phyloP scores from a whole-genome alignment of 2,888 invertebrate species.

The Nezara viridula region DNA sequence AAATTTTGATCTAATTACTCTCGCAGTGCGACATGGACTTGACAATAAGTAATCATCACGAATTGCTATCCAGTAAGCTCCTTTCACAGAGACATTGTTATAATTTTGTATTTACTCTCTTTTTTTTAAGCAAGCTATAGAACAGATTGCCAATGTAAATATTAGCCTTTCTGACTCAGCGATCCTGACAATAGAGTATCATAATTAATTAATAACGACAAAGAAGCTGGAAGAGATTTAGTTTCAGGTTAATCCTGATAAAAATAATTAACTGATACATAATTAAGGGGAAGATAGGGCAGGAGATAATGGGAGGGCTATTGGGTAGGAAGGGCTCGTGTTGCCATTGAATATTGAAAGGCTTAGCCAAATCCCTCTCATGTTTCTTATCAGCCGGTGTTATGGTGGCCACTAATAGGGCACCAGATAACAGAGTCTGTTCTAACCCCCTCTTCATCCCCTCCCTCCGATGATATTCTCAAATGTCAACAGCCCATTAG shows the following conservation, averaged over 20 bases:
- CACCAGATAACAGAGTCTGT: constrained; percentile 17
- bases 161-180: background rate
- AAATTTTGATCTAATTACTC: too few relatives aligned
- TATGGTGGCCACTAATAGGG: constrained; percentile 41
- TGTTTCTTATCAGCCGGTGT: constrained; percentile 50
- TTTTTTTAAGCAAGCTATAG: too few relatives aligned
- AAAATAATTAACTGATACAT: constrained; percentile 43
- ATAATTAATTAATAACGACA: constrained; percentile 25
- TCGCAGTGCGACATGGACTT: too few relatives aligned
- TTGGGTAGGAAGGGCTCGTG: background rate
- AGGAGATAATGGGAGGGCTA: constrained; percentile 23
- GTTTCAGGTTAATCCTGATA: constrained; percentile 26
- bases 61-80: too few relatives aligned
- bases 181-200: background rate
- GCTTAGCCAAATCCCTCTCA: constrained; percentile 51
- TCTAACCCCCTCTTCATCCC: too few relatives aligned
- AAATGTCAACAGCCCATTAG: constrained; percentile 33
- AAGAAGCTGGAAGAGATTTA: constrained; percentile 11
- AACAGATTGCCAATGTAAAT: background rate
- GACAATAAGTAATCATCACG: too few relatives aligned
- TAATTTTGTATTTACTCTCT: too few relatives aligned
- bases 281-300: constrained; percentile 17
- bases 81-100: too few relatives aligned
- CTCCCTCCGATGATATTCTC: background rate
- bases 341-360: constrained; percentile 43